Conservation (phyloP, 2,888 invertebrate genomes). For the Rotaria sp. region DNA sequence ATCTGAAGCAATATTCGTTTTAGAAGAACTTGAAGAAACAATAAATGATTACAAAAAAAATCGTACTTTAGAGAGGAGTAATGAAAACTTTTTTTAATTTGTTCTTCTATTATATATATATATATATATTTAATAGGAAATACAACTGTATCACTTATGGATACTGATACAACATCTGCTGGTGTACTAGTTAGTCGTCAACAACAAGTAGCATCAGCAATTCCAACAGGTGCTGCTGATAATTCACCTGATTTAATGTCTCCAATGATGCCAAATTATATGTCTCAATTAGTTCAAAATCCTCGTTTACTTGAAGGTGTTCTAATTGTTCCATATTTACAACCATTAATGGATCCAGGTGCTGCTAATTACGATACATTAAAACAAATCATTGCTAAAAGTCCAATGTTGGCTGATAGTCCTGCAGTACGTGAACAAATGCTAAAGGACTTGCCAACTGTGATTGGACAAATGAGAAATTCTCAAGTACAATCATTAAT, state of each 20-base stretch:
- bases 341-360: slow-evolving; percentile 59
- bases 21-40: too few species aligned
- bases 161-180: too few species aligned
- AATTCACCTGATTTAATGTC: slow-evolving; percentile 62
- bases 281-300: slow-evolving; percentile 77
- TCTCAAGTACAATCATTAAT: slow-evolving; percentile 75
- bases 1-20: too few species aligned
- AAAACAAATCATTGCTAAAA: slow-evolving; percentile 62
- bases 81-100: too few species aligned
- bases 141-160: too few species aligned
- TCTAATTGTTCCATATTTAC: slow-evolving; percentile 72
- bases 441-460: slow-evolving; percentile 41
- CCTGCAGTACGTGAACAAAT: slow-evolving; percentile 40
- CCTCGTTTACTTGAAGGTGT: slow-evolving; percentile 81
- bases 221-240: slow-evolving; percentile 44
- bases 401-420: slow-evolving; percentile 77
- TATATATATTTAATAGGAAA: too few species aligned
- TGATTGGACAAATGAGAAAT: slow-evolving; percentile 61
- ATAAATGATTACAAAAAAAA: too few species aligned
- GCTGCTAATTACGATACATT: slow-evolving; percentile 79
- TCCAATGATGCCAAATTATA: slow-evolving; percentile 63
- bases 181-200: too few species aligned
- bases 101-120: too few species aligned
- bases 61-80: too few species aligned
- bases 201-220: not conserved